Evolutionary conservation across 2,113 vertebrate genomes (phyloP).

Genomic region (cat (Felis catus)): F.catus_Fca126_mat1.0 CM031417.1:109493001-109493500

Average conservation of each 20-base stretch:
- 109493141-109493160: background rate
- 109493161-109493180: background rate
- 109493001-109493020: no score
- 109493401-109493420: background rate
- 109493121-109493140: background rate
- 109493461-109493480: constrained; percentile 35
- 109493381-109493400: no score
- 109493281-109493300: background rate
- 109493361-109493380: background rate
- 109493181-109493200: background rate
- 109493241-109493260: background rate
- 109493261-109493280: background rate
- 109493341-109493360: background rate
- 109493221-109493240: background rate
- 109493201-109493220: background rate
- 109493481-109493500: background rate
- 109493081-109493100: background rate
- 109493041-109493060: no score
- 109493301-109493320: background rate
- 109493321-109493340: no score
- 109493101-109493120: background rate
- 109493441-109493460: background rate
- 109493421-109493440: background rate
- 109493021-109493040: no score
- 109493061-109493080: background rate